Evolutionary conservation across 2,113 vertebrate species (phyloP).

Genomic region (Rhinichthys klamathensis): DNA sequence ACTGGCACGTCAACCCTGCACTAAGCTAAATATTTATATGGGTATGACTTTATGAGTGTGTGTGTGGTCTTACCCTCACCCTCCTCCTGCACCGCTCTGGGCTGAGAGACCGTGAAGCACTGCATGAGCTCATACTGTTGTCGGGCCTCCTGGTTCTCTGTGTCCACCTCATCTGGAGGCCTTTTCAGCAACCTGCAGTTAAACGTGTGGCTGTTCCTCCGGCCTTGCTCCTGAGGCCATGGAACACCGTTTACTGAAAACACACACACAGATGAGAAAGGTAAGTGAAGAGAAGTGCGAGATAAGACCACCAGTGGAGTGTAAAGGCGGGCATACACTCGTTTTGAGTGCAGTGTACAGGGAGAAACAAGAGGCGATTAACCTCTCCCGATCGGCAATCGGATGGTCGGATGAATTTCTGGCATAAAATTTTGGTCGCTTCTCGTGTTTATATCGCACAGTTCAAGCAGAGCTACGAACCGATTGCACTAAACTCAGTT

Average conservation of each 20-base stretch:
- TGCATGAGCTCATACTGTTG: conserved; percentile 97
- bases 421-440: too few species aligned
- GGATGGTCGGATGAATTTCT: too few species aligned
- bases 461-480: too few species aligned
- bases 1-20: not conserved
- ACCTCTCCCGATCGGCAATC: too few species aligned
- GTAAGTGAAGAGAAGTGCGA: not conserved
- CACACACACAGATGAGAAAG: conserved; percentile 16
- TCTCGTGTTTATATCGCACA: too few species aligned
- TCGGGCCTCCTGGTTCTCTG: conserved; percentile 86
- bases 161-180: conserved; percentile 84
- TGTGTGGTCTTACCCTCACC: conserved; percentile 81
- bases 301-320: conserved; percentile 2
- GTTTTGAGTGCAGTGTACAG: too few species aligned
- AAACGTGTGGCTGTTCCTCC: conserved; percentile 91
- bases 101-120: conserved; percentile 93
- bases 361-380: too few species aligned
- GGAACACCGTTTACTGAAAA: conserved; percentile 87
- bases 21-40: conserved; percentile 22
- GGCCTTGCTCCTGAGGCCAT: conserved; percentile 87
- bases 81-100: conserved; percentile 86
- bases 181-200: conserved; percentile 95
- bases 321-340: not conserved
- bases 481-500: too few species aligned
- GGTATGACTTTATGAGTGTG: conserved; percentile 12